Evolutionary conservation across 2,113 vertebrate species (phyloP).

Genomic region (Nerophis lumbriciformis): DNA sequence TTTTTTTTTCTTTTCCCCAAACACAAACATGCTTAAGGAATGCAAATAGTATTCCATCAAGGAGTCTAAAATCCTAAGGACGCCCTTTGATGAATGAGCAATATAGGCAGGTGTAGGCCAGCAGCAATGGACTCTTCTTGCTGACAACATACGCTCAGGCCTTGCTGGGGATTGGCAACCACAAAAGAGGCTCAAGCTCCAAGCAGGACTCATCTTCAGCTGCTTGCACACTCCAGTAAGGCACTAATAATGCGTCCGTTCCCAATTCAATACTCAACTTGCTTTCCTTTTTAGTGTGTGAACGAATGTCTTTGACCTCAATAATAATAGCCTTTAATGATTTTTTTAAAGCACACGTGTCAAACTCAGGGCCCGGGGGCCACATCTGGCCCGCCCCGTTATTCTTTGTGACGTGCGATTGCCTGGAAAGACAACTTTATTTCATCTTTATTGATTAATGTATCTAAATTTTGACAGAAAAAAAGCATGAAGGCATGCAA

Average conservation of each 20-base stretch:
- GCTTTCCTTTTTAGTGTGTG: constrained; percentile 24
- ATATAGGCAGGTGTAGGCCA: constrained; percentile 46
- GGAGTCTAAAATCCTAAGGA: constrained; percentile 43
- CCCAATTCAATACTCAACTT: constrained; percentile 21
- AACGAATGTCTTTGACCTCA: constrained; percentile 23
- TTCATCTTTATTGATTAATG: no score
- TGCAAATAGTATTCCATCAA: constrained; percentile 51
- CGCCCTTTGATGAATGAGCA: constrained; percentile 51
- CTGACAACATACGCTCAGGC: constrained; percentile 36
- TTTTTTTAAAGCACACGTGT: constrained; percentile 16
- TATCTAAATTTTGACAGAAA: no score
- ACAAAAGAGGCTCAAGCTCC: constrained; percentile 49
- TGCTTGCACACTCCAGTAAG: constrained; percentile 70
- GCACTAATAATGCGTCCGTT: constrained; percentile 72
- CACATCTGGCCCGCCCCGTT: no score
- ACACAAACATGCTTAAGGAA: constrained; percentile 68
- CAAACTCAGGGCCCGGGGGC: no score
- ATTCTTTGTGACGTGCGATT: no score
- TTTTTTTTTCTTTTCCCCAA: constrained; percentile 15
- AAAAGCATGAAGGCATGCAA: no score
- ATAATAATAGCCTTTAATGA: constrained; percentile 39
- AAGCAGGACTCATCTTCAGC: constrained; percentile 48
- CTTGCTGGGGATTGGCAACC: constrained; percentile 43
- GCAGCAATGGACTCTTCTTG: constrained; percentile 46
- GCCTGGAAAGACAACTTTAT: no score